Conservation (phyloP, 2,113 vertebrate species). For the Fukomys damarensis region DNA sequence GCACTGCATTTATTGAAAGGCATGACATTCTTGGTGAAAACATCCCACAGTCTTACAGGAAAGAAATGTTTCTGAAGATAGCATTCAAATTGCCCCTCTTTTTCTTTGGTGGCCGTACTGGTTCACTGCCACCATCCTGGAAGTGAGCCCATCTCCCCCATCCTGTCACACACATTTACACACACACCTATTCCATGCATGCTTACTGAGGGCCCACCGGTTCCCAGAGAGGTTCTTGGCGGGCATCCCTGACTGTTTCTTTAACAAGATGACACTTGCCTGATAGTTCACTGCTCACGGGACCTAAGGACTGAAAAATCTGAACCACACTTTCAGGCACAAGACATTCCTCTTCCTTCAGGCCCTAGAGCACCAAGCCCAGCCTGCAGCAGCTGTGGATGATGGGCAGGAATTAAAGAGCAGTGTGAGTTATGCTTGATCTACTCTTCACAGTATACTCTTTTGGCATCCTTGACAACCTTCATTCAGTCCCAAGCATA, state of each 20-base stretch:
- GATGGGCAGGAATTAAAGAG: background rate
- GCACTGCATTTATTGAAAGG: background rate
- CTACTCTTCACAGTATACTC: background rate
- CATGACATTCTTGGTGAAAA: background rate
- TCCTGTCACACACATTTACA: background rate
- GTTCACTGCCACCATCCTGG: background rate
- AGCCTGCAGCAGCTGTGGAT: background rate
- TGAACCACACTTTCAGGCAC: background rate
- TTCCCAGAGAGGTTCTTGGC: background rate
- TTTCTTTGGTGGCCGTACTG: background rate
- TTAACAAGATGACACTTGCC: background rate
- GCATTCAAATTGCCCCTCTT: background rate
- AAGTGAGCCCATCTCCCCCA: background rate
- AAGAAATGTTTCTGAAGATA: background rate
- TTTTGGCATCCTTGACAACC: background rate
- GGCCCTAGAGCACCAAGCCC: background rate
- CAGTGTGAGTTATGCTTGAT: background rate
- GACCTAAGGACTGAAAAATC: background rate
- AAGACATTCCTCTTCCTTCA: background rate
- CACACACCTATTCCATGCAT: accelerated
- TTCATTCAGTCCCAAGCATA: background rate
- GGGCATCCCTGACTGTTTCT: background rate
- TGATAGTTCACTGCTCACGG: background rate
- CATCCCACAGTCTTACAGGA: background rate
- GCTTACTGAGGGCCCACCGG: accelerated